Evolutionary conservation across 1,140 invertebrate genomes (phyloP).

Genomic region (Batillaria attramentaria): DNA sequence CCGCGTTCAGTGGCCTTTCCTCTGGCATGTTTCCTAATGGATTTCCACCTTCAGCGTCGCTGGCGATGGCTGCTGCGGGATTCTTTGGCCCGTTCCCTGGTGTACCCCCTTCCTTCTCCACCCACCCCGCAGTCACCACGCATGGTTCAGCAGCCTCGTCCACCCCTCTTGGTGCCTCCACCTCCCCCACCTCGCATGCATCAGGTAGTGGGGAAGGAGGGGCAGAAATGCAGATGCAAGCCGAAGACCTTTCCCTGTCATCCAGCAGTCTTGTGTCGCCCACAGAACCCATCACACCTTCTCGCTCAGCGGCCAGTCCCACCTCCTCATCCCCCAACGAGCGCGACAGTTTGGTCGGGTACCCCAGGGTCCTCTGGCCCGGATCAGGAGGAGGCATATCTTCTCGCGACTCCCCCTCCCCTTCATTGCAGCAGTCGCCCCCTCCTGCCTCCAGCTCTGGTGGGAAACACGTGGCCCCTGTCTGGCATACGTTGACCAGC

Average conservation of each 20-base stretch:
- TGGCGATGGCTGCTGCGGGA: conserved; percentile 14
- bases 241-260: conserved; percentile 19
- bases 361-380: conserved; percentile 56
- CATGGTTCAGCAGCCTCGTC: conserved; percentile 17
- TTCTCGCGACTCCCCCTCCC: conserved; percentile 1
- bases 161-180: neutral
- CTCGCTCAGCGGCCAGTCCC: conserved; percentile 40
- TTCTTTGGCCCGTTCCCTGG: conserved; percentile 5
- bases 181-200: conserved; percentile 4
- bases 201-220: neutral
- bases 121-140: too few relatives aligned
- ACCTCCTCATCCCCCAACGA: conserved; percentile 36
- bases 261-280: conserved; percentile 9
- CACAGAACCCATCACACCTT: conserved; percentile 38
- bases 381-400: conserved; percentile 7
- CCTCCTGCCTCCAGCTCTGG: conserved; percentile 14
- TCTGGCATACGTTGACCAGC: conserved; percentile 43
- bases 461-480: conserved; percentile 29
- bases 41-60: neutral
- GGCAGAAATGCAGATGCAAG: too few relatives aligned
- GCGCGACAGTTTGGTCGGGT: conserved; percentile 50
- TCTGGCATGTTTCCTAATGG: neutral
- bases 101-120: too few relatives aligned
- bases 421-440: neutral
- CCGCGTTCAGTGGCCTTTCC: conserved; percentile 5